Base-by-base conservation (phyloP, 2,113 vertebrate genomes). In the Sphyrna mokarran region DNA sequence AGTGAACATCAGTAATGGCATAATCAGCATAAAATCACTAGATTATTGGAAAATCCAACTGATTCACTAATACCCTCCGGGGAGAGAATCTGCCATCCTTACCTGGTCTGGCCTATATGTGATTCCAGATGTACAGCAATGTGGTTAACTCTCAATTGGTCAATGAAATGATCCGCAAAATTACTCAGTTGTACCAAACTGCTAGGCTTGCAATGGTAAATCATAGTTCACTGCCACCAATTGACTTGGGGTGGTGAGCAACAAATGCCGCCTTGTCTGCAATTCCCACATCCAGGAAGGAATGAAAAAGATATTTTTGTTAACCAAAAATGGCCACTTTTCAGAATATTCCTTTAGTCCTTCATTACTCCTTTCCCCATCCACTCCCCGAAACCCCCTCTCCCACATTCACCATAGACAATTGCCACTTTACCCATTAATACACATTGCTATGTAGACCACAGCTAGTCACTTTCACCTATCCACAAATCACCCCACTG, bases 321-420 rank as follows among this genome's bases (percentile, higher is more conserved):
- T 58, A 13, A 93, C 7, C 61, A 22, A 66, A 91, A 93, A 66
- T 22, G 37, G 61, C 22, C 14, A 68, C 37, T 68, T 89, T 89
- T 18, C 48, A 33, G 54, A 37, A 43, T 54, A 54, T 87, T 29
- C 33, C 89, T 37, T 37, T n/a, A 23, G n/a, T 91, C 87, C n/a
- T 89, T 58, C 40, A 54, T 9, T 54, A n/a, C n/a, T 3, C n/a
- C 11, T n/a, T n/a, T 33, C 4, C 6, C 85, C 43, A 48, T 20
- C 22, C 8, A 9, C 48, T 54, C 22, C 43, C 40, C 85, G 96
- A 95, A 29, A 40, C 80, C 8, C 10, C 48, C 48, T 5, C 96
- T 97, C 96, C 96, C 68, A 96, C 96, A 96, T 95, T 94, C 95
- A 86, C 95, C 96, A 96, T 96, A 96, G 96, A 97, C 96, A 96